These are phyloP conservation scores for Aythya baeri DNA, from an alignment of 2,113 vertebrate genomes.

Conservation along the genomic window DNA sequence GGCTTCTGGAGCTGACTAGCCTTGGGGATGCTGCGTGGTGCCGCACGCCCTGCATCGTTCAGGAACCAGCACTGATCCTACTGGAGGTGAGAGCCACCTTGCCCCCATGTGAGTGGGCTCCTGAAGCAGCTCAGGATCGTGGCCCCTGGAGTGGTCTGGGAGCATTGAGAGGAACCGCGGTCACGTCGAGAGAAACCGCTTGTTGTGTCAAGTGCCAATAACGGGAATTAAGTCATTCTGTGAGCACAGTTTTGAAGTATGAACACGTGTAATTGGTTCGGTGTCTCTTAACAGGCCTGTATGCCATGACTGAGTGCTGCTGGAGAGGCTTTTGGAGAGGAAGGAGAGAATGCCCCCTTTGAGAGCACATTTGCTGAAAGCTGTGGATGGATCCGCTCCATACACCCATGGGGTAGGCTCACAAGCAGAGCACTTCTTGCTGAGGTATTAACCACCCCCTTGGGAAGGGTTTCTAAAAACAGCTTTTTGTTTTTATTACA, in stretches of 20 bases:
- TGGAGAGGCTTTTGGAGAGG: not conserved
- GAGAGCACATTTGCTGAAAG: not conserved
- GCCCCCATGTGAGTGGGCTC: not conserved
- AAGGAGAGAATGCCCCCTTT: not conserved
- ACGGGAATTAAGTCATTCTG: not conserved
- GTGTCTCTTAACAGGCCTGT: not conserved
- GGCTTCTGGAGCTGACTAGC: not conserved
- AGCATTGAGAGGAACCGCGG: not conserved
- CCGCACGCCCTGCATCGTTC: no score
- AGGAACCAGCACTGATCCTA: not conserved
- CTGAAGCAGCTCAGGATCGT: not conserved
- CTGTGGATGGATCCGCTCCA: not conserved
- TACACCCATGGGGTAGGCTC: not conserved
- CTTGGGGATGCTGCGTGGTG: not conserved
- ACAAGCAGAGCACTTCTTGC: accelerated
- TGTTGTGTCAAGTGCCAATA: not conserved
- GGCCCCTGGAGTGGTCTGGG: not conserved
- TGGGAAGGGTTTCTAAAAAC: not conserved
- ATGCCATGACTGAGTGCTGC: not conserved
- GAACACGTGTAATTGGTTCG: not conserved
- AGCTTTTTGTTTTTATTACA: not conserved
- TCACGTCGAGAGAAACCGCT: not conserved
- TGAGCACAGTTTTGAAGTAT: not conserved
- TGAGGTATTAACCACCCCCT: not conserved
- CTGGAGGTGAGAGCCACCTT: not conserved